phyloP scores from a whole-genome alignment of 2,113 vertebrate genomes.

The Microcebus ravelobensis region DNA sequence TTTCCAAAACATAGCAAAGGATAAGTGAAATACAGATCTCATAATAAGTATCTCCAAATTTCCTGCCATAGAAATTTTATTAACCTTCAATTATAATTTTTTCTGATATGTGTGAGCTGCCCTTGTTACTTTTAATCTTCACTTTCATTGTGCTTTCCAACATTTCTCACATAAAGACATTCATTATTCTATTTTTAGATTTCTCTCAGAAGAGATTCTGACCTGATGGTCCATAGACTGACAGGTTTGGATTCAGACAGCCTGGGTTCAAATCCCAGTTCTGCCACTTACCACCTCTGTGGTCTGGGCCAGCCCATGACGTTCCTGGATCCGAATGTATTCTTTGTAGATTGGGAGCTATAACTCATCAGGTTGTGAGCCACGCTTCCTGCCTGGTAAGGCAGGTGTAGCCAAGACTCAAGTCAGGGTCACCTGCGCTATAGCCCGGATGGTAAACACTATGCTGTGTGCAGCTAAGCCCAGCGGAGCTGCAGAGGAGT shows the following conservation, averaged over 20 bases:
- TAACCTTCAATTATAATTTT: background rate
- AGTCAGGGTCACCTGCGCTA: background rate
- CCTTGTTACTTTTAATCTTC: background rate
- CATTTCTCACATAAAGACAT: background rate
- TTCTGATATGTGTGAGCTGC: background rate
- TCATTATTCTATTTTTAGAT: background rate
- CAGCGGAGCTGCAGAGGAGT: background rate
- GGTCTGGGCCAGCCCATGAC: background rate
- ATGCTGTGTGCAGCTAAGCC: background rate
- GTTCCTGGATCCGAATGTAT: background rate
- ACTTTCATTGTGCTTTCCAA: conserved; percentile 19
- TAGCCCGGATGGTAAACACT: background rate
- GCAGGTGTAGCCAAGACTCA: background rate
- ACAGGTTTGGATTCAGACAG: background rate
- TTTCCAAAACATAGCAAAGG: background rate
- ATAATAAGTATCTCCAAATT: background rate
- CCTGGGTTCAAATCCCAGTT: background rate
- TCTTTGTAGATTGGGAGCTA: background rate
- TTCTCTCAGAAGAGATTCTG: background rate
- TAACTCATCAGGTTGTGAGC: background rate
- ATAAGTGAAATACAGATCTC: background rate
- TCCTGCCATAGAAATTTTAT: background rate
- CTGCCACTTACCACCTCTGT: background rate
- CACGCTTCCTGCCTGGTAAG: background rate
- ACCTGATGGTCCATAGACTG: background rate